Conservation (phyloP, 2,888 invertebrate species). For the Drosophila paracracens region DNA sequence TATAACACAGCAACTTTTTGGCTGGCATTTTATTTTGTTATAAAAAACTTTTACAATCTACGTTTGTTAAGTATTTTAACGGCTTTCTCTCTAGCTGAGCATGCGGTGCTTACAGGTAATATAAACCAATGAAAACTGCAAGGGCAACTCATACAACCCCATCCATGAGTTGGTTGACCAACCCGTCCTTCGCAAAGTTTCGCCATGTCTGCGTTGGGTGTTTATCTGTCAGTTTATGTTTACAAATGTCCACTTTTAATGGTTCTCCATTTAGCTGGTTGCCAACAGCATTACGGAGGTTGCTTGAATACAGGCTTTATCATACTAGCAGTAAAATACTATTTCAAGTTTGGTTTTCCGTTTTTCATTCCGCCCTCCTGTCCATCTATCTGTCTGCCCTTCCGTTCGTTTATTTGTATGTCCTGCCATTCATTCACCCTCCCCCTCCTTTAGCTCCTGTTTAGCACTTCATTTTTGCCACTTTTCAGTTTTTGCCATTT, state of each 20-base stretch:
- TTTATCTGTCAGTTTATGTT: conserved; percentile 81
- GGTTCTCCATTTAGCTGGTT: conserved; percentile 70
- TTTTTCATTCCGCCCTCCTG: conserved; percentile 38
- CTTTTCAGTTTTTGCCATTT: conserved; percentile 13
- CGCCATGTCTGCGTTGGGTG: conserved; percentile 63
- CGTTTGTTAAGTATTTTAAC: conserved; percentile 83
- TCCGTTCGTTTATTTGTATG: conserved; percentile 8
- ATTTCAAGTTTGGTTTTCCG: conserved; percentile 55
- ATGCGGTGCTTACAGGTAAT: conserved; percentile 53
- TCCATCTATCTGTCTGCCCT: conserved; percentile 18
- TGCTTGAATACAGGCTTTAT: conserved; percentile 35
- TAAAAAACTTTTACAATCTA: conserved; percentile 78
- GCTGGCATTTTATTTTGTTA: conserved; percentile 70
- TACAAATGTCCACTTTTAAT: conserved; percentile 80
- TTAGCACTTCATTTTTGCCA: conserved; percentile 20
- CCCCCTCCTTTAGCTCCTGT: neutral
- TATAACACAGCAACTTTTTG: conserved; percentile 55
- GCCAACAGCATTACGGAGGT: conserved; percentile 12
- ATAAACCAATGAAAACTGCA: conserved; percentile 79
- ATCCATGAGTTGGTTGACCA: neutral
- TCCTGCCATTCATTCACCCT: neutral
- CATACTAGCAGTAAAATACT: conserved; percentile 52
- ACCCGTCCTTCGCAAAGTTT: conserved; percentile 47
- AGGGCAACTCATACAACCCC: conserved; percentile 51
- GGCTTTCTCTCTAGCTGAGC: conserved; percentile 56